Evolutionary conservation across 2,797 vertebrate genomes (phyloP).

Genomic region (Protosalanx chinensis): DNA sequence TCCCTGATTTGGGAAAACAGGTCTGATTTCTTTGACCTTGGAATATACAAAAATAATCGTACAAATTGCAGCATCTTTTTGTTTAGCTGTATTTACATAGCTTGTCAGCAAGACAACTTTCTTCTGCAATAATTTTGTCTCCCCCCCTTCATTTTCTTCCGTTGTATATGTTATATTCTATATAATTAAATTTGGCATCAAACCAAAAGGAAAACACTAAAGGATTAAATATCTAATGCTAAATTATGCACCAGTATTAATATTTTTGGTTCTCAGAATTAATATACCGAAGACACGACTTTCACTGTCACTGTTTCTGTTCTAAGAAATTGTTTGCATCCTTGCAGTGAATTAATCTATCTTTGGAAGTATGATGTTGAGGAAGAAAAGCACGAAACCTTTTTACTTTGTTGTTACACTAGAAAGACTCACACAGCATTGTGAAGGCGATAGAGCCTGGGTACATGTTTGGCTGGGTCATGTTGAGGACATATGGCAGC

Average conservation of each 20-base stretch:
- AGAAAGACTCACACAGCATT: not conserved
- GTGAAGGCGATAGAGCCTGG: conserved; percentile 6
- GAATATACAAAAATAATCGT: too few species aligned
- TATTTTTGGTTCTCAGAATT: not conserved
- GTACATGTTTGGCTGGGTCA: conserved; percentile 10
- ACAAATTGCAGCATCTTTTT: not conserved
- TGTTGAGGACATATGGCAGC: conserved; percentile 6
- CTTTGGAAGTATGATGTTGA: not conserved
- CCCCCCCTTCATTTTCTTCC: too few species aligned
- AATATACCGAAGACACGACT: not conserved
- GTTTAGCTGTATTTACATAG: not conserved
- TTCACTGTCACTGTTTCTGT: not conserved
- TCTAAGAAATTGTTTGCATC: too few species aligned
- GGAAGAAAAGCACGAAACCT: not conserved
- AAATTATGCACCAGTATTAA: not conserved
- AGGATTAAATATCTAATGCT: too few species aligned
- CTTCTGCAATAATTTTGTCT: not conserved
- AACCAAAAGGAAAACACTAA: too few species aligned
- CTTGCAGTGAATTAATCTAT: not conserved
- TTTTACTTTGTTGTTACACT: conserved; percentile 2
- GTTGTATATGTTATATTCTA: too few species aligned
- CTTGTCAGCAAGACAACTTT: not conserved
- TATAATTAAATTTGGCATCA: too few species aligned
- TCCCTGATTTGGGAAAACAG: too few species aligned
- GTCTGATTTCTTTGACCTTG: too few species aligned